These are phyloP conservation scores for Dendrocopos noguchii DNA, from an alignment of 2,113 vertebrate genomes.

Conservation along the genomic window DNA sequence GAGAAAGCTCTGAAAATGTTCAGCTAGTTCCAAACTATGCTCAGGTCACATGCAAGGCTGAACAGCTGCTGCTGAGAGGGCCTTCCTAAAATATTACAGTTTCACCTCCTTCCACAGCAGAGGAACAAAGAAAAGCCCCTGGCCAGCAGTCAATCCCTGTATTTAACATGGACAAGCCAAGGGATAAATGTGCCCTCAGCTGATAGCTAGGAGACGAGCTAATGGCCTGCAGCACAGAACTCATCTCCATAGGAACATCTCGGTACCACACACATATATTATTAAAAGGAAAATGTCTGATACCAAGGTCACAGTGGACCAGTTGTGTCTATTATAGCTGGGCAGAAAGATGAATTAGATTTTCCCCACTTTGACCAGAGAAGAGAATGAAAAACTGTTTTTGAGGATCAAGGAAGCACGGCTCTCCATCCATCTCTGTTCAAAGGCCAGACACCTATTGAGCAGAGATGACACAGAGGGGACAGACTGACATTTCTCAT, in stretches of 20 bases:
- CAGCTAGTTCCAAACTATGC: background rate
- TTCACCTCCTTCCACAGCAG: background rate
- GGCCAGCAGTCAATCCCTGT: background rate
- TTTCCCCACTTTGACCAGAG: background rate
- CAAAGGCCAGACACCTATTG: background rate
- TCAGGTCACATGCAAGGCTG: background rate
- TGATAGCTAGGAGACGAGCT: slow-evolving; percentile 57
- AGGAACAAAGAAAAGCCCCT: background rate
- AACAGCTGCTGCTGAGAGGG: background rate
- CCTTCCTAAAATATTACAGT: background rate
- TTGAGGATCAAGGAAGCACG: background rate
- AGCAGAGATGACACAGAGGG: background rate
- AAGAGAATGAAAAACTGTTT: slow-evolving; percentile 1
- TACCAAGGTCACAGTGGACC: slow-evolving; percentile 38
- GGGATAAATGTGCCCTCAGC: slow-evolving; percentile 17
- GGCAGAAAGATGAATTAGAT: slow-evolving; percentile 22
- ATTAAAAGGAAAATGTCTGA: slow-evolving; percentile 43
- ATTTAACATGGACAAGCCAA: background rate
- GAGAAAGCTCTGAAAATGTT: background rate
- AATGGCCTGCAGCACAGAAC: slow-evolving; percentile 42
- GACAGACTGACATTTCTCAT: background rate
- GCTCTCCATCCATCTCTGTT: background rate
- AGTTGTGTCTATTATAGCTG: slow-evolving; percentile 20
- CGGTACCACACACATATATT: slow-evolving; percentile 19
- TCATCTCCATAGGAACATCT: slow-evolving; percentile 59